These are phyloP conservation scores for Pavo muticus DNA, from an alignment of 2,113 vertebrate species.

Conservation along the genomic window DNA sequence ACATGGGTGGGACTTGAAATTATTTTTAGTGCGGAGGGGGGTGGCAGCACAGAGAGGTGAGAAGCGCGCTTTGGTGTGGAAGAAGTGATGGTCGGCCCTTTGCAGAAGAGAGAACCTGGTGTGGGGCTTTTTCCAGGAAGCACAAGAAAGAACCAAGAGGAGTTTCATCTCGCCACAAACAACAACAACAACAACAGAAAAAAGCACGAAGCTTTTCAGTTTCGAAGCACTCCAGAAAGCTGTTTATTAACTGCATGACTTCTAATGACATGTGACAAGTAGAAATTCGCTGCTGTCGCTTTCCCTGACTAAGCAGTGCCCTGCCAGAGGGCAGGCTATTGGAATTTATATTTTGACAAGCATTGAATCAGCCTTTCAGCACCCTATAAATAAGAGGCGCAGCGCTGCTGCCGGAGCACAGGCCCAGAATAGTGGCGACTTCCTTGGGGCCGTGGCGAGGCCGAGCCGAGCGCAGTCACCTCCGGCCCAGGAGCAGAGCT, in stretches of 20 bases:
- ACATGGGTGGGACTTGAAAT: rapidly evolving
- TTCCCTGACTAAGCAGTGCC: not conserved
- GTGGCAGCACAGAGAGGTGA: rapidly evolving
- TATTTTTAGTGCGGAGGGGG: not conserved
- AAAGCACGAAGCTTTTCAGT: not conserved
- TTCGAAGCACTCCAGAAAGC: not conserved
- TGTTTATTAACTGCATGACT: not conserved
- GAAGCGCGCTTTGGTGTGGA: not conserved
- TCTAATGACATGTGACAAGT: not conserved
- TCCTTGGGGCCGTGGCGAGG: not conserved
- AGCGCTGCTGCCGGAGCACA: not conserved
- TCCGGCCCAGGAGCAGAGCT: not conserved
- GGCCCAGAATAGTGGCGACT: not conserved
- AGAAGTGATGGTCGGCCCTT: not conserved
- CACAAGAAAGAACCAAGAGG: not conserved
- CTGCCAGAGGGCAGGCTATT: not conserved
- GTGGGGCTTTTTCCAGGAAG: constrained; percentile 46
- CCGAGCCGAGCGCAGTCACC: rapidly evolving
- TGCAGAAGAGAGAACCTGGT: not conserved
- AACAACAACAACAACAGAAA: not conserved
- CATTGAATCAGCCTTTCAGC: not conserved
- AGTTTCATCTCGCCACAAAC: not conserved
- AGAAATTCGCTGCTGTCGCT: not conserved
- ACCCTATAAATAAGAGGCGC: rapidly evolving
- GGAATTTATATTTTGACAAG: not conserved